A percentile compares a stretch with the other conserved stretches of the same genome.
Conservation (phyloP, 2,888 invertebrate species). For the Andrena marginata region DNA sequence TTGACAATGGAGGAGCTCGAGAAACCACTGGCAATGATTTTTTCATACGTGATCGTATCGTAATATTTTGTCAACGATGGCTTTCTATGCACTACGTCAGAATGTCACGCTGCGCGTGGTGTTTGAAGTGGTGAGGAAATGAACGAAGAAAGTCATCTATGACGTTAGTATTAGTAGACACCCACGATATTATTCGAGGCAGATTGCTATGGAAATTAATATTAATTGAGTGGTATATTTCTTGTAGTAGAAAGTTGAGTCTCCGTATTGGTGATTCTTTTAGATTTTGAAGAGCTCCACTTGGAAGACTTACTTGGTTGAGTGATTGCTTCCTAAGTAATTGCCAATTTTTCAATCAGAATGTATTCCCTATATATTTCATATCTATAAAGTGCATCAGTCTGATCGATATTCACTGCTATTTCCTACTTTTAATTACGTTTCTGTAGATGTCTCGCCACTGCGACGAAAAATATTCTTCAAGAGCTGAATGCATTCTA, state of each 20-base stretch:
- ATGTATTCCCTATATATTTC: not conserved
- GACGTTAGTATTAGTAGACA: conserved; percentile 7
- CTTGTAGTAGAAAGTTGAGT: not conserved
- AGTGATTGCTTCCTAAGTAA: not conserved
- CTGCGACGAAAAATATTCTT: too few relatives aligned
- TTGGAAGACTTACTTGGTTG: not conserved
- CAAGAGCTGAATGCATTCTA: too few relatives aligned
- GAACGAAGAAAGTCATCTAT: conserved; percentile 42
- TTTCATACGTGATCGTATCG: conserved; percentile 5
- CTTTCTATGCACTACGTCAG: conserved; percentile 14
- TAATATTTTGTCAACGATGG: conserved; percentile 36
- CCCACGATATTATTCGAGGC: conserved; percentile 29
- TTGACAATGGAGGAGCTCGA: conserved; percentile 15
- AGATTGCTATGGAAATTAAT: conserved; percentile 23
- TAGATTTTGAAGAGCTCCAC: not conserved
- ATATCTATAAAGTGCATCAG: not conserved
- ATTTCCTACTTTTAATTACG: too few relatives aligned
- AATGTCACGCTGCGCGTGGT: not conserved
- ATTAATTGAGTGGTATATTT: too few relatives aligned
- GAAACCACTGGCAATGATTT: conserved; percentile 21
- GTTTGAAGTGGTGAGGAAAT: not conserved
- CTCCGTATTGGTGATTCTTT: not conserved
- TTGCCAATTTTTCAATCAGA: not conserved
- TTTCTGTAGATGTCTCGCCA: too few relatives aligned
- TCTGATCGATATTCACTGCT: too few relatives aligned